Base-by-base conservation (phyloP, 2,797 vertebrate species). In the Ataeniobius toweri region DNA sequence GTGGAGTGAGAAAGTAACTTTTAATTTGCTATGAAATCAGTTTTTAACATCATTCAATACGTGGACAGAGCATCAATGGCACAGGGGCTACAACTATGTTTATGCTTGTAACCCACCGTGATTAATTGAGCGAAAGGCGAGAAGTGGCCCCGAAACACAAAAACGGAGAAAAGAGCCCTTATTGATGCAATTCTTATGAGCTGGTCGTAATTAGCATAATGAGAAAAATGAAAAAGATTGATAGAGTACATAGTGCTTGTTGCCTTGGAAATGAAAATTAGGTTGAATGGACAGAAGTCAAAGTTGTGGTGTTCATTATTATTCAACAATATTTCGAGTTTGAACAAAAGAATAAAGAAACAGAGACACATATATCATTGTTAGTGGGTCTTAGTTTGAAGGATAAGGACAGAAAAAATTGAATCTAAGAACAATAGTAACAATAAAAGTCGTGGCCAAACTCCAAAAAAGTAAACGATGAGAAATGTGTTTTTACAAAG, bases 181-280 rank as follows among this genome's bases (percentile, higher is more conserved):
- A 86, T 89, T 89, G 82, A 81, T 78, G 80, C 90, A 86, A 91
- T 89, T 83, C 83, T 86, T 86, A 80, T 76, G 81, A 86, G 81
- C 80, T 85, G 65, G 71, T 85, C 77, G 81, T 92, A 89, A 93
- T 93, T 91, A 88, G 77, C 89, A 89, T 92, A 89, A 92, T 86
- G 81, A 88, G 79, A 80, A 81, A 83, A 85, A 67, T 74, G 65
- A 88, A 89, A 10, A 88, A 77, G 82, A 87, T 89, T 70, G 80
- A 84, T 80, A 73, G 71, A 80, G 74, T 78, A 61, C 80, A 79
- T 74, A 50, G 74, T 71, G 71, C 72, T 63, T 84, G 91, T 92
- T 89, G 77, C 88, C 81, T 91, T 91, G 89, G 86, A 88, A 89
- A 92, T 92, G 28, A 77, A 79, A 86, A 86, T 88, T 78, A 3